phyloP scores from a whole-genome alignment of 2,797 vertebrate genomes.

The Distichodus sexfasciatus region DNA sequence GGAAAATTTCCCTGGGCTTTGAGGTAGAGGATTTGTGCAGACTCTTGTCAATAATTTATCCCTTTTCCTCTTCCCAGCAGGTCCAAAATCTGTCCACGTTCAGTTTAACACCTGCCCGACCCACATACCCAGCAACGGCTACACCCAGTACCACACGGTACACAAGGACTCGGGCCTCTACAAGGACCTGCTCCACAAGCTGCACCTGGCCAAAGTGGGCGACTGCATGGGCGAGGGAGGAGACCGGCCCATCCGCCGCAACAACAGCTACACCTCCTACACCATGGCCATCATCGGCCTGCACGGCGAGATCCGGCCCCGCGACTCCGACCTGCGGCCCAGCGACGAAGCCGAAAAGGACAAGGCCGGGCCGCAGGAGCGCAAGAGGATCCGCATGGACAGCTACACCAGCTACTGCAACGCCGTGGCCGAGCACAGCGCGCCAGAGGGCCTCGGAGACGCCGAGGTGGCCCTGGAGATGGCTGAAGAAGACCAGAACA shows the following conservation, averaged over 20 bases:
- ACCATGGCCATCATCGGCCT: constrained; percentile 99
- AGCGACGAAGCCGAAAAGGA: constrained; percentile 76
- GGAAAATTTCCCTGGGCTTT: too few species aligned
- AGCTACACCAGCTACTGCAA: constrained; percentile 99
- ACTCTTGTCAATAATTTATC: too few species aligned
- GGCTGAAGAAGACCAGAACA: constrained; percentile 65
- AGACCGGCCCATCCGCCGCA: constrained; percentile 89
- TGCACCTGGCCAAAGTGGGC: constrained; percentile 93
- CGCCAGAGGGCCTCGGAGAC: constrained; percentile 66
- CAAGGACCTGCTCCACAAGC: constrained; percentile 95
- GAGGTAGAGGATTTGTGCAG: too few species aligned
- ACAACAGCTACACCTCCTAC: constrained; percentile 98
- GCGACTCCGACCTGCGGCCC: constrained; percentile 73
- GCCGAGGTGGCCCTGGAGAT: constrained; percentile 75
- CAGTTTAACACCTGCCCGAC: constrained; percentile 83
- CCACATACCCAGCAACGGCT: constrained; percentile 82
- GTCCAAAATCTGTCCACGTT: constrained; percentile 64
- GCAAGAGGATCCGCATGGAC: constrained; percentile 92
- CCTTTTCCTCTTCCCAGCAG: constrained; percentile 39
- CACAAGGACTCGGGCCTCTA: constrained; percentile 98
- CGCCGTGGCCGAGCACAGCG: constrained; percentile 84
- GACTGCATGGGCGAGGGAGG: constrained; percentile 94
- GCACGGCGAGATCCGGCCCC: constrained; percentile 79
- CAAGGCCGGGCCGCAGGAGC: constrained; percentile 59
- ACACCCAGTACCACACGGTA: constrained; percentile 95